Evolutionary conservation across 2,888 invertebrate genomes (phyloP).

Genomic region (Tetragonula carbonaria): DNA sequence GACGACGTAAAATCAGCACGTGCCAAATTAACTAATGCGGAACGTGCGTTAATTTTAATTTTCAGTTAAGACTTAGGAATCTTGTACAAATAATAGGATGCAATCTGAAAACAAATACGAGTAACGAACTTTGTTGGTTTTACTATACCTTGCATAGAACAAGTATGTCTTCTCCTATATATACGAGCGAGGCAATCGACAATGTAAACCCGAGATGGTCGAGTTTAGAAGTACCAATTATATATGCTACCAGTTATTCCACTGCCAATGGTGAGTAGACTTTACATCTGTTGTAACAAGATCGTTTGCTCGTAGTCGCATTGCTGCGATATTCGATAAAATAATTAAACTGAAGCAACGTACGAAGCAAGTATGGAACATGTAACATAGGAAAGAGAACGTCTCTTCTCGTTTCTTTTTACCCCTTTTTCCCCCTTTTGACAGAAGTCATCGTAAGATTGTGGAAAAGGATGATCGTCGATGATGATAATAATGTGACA

Average conservation of each 20-base stretch:
- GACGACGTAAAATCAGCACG: background rate
- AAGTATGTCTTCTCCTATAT: slow-evolving; percentile 93
- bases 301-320: slow-evolving; percentile 25
- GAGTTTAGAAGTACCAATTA: slow-evolving; percentile 89
- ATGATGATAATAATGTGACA: slow-evolving; percentile 74
- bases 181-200: slow-evolving; percentile 91
- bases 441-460: slow-evolving; percentile 81
- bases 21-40: background rate
- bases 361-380: background rate
- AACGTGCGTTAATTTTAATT: slow-evolving; percentile 72
- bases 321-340: too few relatives aligned
- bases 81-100: slow-evolving; percentile 90
- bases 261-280: slow-evolving; percentile 79
- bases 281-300: slow-evolving; percentile 47
- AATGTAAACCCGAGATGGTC: slow-evolving; percentile 92
- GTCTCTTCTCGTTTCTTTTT: slow-evolving; percentile 64
- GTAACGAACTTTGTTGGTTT: slow-evolving; percentile 86
- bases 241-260: slow-evolving; percentile 84
- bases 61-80: slow-evolving; percentile 90
- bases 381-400: background rate
- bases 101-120: slow-evolving; percentile 86
- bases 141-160: slow-evolving; percentile 93
- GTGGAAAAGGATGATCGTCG: slow-evolving; percentile 78
- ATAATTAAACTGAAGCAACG: background rate
- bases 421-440: slow-evolving; percentile 64